Conservation (phyloP, 2,113 vertebrate species). For the Camelus bactrianus region DNA sequence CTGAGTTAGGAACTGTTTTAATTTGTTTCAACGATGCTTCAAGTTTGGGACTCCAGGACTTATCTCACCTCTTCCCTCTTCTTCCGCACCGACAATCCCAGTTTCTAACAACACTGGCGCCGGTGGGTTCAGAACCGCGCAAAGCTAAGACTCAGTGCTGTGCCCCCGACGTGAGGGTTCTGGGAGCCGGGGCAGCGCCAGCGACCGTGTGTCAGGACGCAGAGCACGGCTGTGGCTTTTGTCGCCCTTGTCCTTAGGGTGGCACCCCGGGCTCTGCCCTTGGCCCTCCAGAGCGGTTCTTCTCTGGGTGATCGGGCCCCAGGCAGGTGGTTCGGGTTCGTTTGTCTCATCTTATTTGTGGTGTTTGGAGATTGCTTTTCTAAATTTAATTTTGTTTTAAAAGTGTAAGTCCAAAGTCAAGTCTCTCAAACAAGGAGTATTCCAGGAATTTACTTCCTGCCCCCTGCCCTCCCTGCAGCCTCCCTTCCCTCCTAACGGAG, state of each 20-base stretch:
- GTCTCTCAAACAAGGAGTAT: neutral
- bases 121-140: too few species aligned
- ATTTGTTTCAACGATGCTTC: neutral
- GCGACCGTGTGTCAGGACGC: too few species aligned
- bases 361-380: neutral
- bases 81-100: neutral
- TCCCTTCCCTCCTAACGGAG: too few species aligned
- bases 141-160: too few species aligned
- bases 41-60: neutral
- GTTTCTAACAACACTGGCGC: too few species aligned
- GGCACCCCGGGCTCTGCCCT: too few species aligned
- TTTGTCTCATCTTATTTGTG: neutral
- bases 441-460: neutral
- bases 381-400: neutral
- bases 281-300: too few species aligned
- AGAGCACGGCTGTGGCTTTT: too few species aligned
- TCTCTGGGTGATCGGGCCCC: fast-evolving
- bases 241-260: neutral
- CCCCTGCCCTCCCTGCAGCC: fast-evolving
- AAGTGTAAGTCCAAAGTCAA: neutral
- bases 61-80: neutral
- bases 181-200: too few species aligned
- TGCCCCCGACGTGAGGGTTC: too few species aligned
- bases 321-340: fast-evolving
- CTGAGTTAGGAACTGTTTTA: neutral